phyloP scores from a whole-genome alignment of 1,140 invertebrate genomes.

The Portunus trituberculatus region DNA sequence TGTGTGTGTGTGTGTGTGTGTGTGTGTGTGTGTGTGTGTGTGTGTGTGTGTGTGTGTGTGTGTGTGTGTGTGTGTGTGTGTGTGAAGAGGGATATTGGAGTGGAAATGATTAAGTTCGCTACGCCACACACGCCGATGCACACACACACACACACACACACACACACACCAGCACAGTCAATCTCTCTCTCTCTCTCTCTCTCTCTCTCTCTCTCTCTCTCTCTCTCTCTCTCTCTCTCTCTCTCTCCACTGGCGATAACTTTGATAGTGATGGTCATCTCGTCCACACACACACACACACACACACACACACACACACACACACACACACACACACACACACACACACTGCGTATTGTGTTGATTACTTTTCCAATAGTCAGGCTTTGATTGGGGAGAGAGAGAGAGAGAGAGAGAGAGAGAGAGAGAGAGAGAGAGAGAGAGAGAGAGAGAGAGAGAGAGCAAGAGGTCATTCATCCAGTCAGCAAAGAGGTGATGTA shows the following conservation, averaged over 20 bases:
- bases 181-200: too few relatives aligned
- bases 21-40: conserved; percentile 8
- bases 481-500: background rate
- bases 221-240: too few relatives aligned
- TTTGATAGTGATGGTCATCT: background rate
- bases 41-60: background rate
- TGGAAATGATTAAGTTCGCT: conserved; percentile 22
- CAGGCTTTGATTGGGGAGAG: background rate
- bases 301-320: conserved; percentile 10
- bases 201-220: conserved; percentile 20
- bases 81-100: background rate
- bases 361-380: conserved; percentile 24
- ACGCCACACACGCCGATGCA: background rate
- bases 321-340: conserved; percentile 16
- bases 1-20: conserved; percentile 20
- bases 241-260: background rate
- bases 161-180: too few relatives aligned
- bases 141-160: too few relatives aligned
- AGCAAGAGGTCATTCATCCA: background rate
- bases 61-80: background rate
- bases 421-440: conserved; percentile 20
- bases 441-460: conserved; percentile 1
- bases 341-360: background rate
- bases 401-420: conserved; percentile 14
- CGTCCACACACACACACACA: background rate